Base-by-base conservation (phyloP, 1,140 invertebrate species). In the Zaprionus africanus region DNA sequence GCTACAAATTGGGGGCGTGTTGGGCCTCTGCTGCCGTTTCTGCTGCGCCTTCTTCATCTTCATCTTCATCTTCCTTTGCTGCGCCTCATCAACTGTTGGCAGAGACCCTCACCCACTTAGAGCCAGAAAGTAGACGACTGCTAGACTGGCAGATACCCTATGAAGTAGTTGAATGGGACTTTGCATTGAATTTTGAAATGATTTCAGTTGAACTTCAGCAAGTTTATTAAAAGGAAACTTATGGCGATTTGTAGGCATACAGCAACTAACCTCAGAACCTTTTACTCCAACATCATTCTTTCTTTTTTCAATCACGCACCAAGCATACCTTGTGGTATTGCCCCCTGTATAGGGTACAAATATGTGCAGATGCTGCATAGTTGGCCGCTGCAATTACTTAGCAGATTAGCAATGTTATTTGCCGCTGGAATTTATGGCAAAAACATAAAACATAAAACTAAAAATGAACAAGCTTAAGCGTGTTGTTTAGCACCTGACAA, bases 401-500 rank as follows among this genome's bases (percentile, higher is more conserved):
- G 51, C 31, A 38, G 31, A 38, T 64, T 64, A 24, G 13, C 49
- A 17, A 53, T 64, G 51, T 36, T 51, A 54, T 34, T n/a, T 38
- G 19, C 4, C 5, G 31, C 41, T 4, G 31, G 6, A 54, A 54
- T 64, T 64, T 64, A 64, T 53, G 11, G 61, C 13, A 15, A 4
- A 34, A 34, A 5, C 17, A 19, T 11, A 17, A 34, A 7, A 54
- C 46, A 38, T 64, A 54, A 64, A 64, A 26, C n/a, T 13, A 34
- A 34, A 64, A 54, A 24, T 54, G 61, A 54, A 64, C 31, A 67
- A 41, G 56, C 41, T 36, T 49, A 31, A 60, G 70, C 70, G 60
- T 34, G 46, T 73, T 67, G 54, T 60, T 73, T 73, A 73, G 64
- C 26, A 56, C 34, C 57, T 49, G 17, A 9, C 3, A 49, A 49